These are phyloP conservation scores for Ivindomyrus marchei DNA, from an alignment of 2,113 vertebrate genomes.

Conservation along the genomic window DNA sequence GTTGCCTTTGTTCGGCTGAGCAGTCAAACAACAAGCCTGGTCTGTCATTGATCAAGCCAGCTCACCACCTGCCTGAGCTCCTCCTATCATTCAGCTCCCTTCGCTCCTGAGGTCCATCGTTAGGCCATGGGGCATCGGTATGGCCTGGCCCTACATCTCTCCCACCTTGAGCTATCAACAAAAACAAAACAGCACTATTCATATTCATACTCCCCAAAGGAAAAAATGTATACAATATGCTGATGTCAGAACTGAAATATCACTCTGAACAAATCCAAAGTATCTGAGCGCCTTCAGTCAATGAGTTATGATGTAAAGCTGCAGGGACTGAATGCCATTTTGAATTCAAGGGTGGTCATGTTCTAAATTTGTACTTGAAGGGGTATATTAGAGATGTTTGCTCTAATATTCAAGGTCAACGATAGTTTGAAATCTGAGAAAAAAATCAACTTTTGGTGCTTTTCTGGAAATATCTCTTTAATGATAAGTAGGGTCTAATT, in stretches of 20 bases:
- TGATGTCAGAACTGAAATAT: background rate
- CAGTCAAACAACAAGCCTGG: background rate
- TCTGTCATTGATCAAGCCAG: background rate
- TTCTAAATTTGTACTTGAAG: background rate
- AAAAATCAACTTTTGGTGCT: background rate
- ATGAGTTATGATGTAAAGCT: background rate
- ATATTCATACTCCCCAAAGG: background rate
- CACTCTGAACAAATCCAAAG: background rate
- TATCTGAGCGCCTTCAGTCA: background rate
- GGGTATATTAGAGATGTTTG: background rate
- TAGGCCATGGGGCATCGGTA: slow-evolving; percentile 36
- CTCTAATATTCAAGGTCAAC: background rate
- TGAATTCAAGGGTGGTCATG: background rate
- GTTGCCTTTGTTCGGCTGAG: background rate
- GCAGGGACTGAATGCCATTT: background rate
- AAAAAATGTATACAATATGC: background rate
- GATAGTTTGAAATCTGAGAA: background rate
- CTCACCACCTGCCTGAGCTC: background rate
- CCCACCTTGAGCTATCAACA: background rate
- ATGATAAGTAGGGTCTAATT: background rate
- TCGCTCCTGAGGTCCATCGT: background rate
- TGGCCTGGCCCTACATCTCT: slow-evolving; percentile 12
- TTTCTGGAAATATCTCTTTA: background rate
- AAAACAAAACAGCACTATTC: background rate
- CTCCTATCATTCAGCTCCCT: background rate